Evolutionary conservation across 2,113 vertebrate species (phyloP).

Genomic region (Rissa tridactyla): DNA sequence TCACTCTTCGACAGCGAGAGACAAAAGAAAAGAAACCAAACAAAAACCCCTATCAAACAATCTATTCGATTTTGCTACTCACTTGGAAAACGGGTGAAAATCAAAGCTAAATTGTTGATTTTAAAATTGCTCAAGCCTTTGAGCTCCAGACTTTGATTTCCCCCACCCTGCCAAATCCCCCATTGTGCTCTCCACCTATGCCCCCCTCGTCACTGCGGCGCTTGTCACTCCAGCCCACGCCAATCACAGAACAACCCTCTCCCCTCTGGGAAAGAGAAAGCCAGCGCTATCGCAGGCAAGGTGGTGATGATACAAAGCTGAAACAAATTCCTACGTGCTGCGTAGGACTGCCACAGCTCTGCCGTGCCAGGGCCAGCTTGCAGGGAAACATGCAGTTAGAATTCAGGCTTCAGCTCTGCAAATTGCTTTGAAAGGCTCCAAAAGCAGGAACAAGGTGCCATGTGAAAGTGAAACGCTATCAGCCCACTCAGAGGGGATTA

Average conservation of each 20-base stretch:
- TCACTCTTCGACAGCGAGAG: rapidly evolving
- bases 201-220: not conserved
- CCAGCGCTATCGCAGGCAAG: not conserved
- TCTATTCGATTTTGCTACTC: not conserved
- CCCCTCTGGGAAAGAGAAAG: not conserved
- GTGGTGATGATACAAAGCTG: not conserved
- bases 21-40: not conserved
- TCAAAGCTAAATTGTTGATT: not conserved
- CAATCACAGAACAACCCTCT: not conserved
- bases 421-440: not conserved
- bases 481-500: not conserved
- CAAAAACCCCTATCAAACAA: not conserved
- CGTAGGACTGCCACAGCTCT: not conserved
- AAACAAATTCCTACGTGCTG: not conserved
- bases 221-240: not conserved
- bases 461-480: rapidly evolving
- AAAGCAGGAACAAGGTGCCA: not conserved
- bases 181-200: not conserved
- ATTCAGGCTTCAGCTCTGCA: not conserved
- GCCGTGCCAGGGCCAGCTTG: not conserved
- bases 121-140: not conserved
- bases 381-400: rapidly evolving
- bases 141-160: not conserved
- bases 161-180: not conserved
- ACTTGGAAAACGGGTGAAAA: not conserved